Evolutionary conservation across 2,888 invertebrate genomes (phyloP).

Genomic region (Oligia fasciuncula): DNA sequence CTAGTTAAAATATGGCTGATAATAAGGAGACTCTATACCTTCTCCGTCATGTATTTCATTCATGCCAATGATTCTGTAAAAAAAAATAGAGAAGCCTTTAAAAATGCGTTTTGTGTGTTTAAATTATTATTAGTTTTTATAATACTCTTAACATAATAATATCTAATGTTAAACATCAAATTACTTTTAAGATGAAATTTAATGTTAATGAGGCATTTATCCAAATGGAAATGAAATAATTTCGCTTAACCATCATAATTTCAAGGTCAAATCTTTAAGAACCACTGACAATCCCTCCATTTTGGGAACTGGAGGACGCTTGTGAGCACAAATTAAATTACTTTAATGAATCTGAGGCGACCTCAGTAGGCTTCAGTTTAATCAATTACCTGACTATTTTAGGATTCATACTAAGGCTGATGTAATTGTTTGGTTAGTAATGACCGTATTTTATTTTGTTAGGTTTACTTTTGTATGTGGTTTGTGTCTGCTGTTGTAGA

Average conservation of each 20-base stretch:
- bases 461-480: neutral
- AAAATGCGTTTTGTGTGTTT: neutral
- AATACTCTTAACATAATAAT: neutral
- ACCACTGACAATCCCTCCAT: slow-evolving; percentile 30
- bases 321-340: slow-evolving; percentile 54
- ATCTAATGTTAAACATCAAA: neutral
- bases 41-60: neutral
- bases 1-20: too few species aligned
- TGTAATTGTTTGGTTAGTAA: slow-evolving; percentile 38
- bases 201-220: neutral
- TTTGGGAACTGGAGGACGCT: slow-evolving; percentile 42
- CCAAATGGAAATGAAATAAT: neutral
- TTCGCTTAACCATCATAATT: neutral
- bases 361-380: slow-evolving; percentile 29
- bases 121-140: too few species aligned
- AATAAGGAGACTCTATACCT: too few species aligned
- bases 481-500: neutral
- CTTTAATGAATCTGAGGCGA: slow-evolving; percentile 34
- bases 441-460: neutral
- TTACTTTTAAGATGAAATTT: neutral
- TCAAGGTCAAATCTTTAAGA: slow-evolving; percentile 32
- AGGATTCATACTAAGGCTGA: slow-evolving; percentile 26
- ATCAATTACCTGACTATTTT: slow-evolving; percentile 60
- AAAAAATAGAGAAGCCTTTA: neutral
- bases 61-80: neutral